Base-by-base conservation (phyloP, 2,888 invertebrate species). In the Lasioglossum villosulum region DNA sequence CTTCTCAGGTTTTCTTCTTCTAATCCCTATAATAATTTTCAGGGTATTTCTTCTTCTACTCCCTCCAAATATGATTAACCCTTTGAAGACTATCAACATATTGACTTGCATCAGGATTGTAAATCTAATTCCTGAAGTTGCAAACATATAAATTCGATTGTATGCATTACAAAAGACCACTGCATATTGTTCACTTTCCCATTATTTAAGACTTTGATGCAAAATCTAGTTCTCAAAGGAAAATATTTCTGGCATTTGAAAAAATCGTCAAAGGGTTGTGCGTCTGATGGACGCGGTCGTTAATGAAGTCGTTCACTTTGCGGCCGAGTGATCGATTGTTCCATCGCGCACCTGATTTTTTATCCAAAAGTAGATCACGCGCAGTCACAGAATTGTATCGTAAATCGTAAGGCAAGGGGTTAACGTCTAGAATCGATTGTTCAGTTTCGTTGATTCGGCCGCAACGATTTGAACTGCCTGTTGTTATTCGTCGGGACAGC, bases 401-500 rank as follows among this genome's bases (percentile, higher is more conserved):
- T 30, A 34, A 14, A 45, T 34, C 70, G 68, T 45, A 5, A 52
- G 14, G 39, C n/a, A 72, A 63, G 63, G 30, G 63, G 30, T 86
- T 71, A 86, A 74, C 19, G 0, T 70, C 70, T 66, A 34, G 4
- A 14, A 70, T 48, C 63, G 52, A 16, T 8, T 1, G 2, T 56
- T 89, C 79, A 91, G 42, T 87, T 89, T 63, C 91, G 85, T 78
- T 88, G 90, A 70, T 80, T 88, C 19, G 84, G 37, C 12, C 85
- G 66, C 8, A 78, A 45, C 14, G 88, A 37, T 87, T 84, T 86
- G 75, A 75, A 82, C 56, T 89, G 88, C 10, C 89, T 84, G 74
- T 76, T 86, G 56, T 82, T 80, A 48, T 74, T 88, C 30, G 75
- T 75, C 14, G 78, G 83, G 2, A 90, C 88, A 2, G 89, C 84